These are phyloP conservation scores for Pampus argenteus DNA, from an alignment of 2,797 vertebrate species.

Conservation along the genomic window DNA sequence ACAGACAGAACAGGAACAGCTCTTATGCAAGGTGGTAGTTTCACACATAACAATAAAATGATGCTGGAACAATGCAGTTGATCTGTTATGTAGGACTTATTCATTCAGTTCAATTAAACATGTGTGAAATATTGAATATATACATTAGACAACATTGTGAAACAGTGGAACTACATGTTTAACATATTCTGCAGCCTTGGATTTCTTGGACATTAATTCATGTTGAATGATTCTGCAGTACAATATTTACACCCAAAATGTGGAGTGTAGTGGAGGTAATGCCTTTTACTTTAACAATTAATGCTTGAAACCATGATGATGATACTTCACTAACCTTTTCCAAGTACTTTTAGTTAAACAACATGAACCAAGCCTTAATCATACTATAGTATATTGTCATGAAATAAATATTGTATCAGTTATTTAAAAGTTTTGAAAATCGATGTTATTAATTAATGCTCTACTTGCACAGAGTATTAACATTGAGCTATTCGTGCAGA, in stretches of 20 bases:
- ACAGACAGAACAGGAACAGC: constrained; percentile 9
- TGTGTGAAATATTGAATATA: not conserved
- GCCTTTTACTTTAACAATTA: not conserved
- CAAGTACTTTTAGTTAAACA: not conserved
- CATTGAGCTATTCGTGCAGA: no score
- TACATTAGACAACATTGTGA: constrained; percentile 2
- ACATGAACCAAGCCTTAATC: not conserved
- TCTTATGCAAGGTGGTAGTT: constrained; percentile 10
- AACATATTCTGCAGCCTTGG: not conserved
- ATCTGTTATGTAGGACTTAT: not conserved
- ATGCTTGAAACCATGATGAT: not conserved
- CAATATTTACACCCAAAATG: not conserved
- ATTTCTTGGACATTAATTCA: constrained; percentile 21
- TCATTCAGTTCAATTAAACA: not conserved
- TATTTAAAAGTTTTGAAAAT: not conserved
- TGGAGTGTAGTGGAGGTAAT: not conserved
- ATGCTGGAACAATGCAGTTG: not conserved
- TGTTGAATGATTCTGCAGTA: constrained; percentile 10
- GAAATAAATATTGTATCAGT: not conserved
- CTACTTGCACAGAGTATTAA: no score
- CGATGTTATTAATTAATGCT: constrained; percentile 5
- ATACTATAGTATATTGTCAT: not conserved
- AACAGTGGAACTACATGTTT: constrained; percentile 6
- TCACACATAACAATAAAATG: constrained; percentile 2
- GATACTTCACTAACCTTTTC: not conserved